phyloP scores from a whole-genome alignment of 2,797 vertebrate species.

The Phoebastria nigripes region DNA sequence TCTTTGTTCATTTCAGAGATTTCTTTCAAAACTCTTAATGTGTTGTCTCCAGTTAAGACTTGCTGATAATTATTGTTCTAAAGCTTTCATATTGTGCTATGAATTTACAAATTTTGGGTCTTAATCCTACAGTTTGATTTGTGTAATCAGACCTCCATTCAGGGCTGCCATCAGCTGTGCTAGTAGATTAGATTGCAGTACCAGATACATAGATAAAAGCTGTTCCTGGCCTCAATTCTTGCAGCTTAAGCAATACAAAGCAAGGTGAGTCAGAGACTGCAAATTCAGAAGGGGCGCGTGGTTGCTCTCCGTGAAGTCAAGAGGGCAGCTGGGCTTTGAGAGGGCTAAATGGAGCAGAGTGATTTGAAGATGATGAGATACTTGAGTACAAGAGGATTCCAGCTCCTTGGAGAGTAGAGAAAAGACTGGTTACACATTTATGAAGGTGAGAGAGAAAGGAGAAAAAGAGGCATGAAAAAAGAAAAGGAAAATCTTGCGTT shows the following conservation, averaged over 20 bases:
- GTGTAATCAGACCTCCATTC: background rate
- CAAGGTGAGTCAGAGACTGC: background rate
- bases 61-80: background rate
- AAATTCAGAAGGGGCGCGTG: background rate
- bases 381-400: background rate
- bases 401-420: background rate
- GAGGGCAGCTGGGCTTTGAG: background rate
- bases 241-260: background rate
- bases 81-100: background rate
- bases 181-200: background rate
- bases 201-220: background rate
- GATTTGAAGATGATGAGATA: background rate
- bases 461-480: background rate
- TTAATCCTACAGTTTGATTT: background rate
- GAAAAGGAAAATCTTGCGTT: background rate
- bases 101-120: background rate
- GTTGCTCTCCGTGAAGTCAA: background rate
- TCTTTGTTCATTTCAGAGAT: background rate
- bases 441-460: background rate
- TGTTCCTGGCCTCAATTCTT: background rate
- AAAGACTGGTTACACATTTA: fast-evolving
- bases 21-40: background rate
- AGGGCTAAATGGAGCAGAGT: background rate
- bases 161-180: background rate
- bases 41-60: background rate